Evolutionary conservation across 2,113 vertebrate genomes (phyloP), one percentile per base, ranked within the genome.

Genomic region (Ophthalmolycus amberensis): DNA sequence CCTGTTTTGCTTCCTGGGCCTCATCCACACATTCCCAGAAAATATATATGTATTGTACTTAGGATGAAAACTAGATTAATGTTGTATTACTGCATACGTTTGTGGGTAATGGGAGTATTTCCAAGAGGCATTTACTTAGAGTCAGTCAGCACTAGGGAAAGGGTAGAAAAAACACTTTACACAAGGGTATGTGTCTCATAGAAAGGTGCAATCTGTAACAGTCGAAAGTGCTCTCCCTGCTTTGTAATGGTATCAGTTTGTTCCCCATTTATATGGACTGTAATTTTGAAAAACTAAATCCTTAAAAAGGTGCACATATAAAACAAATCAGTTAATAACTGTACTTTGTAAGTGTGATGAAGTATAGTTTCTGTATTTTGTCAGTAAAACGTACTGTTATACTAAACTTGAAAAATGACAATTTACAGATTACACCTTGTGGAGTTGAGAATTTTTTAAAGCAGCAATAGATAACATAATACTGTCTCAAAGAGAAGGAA

Each of bases 381-480:
- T 82, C 85, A 79, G 87, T 84, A 87, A 86, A 85, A 81, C 3
- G 3, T 58, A 60, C 46, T n/a, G 40, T 63, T 48, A 29, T 84
- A 75, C 68, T 79, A 86, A 85, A 93, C 63, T 76, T 77, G 52
- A 86, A 90, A 91, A 85, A 77, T 80, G 88, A 94, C 88, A 88
- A 85, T 91, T 92, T 93, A 94, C 92, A 93, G 93, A 94, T 93
- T 92, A 92, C 93, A 93, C 91, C 93, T 94, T 91, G 85, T 79
- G 40, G 64, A 89, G 82, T 83, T 79, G 76, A 85, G 58, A 66
- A 86, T 79, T 81, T 54, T 78, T 85, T 75, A 82, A 90, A 93
- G 90, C 90, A 91, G 90, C 90, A 80, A 91, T 87, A 85, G 68
- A 80, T 82, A 86, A 88, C 77, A 72, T 90, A 91, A 93, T 83